Evolutionary conservation across 2,113 vertebrate genomes (phyloP), one percentile per base, ranked within the genome.

Genomic region (Megaceryle maxima): DNA sequence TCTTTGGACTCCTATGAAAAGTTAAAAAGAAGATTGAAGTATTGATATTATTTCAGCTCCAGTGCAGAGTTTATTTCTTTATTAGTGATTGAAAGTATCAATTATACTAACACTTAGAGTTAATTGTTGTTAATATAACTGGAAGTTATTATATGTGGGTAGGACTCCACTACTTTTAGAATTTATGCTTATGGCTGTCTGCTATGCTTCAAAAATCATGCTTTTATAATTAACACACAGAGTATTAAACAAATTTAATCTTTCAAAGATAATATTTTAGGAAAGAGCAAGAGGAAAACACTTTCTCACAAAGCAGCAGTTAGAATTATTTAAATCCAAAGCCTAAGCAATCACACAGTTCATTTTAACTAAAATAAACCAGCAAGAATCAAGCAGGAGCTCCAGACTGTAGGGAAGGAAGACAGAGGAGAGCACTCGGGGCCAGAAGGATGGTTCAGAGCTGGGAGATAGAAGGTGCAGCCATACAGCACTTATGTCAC

Each of bases 401-500:
- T 68, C 22, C 19, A 19, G 44, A 18, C 10, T 13, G 43, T 41
- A 50, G 16, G 31, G 28, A 44, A 5, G 18, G 62, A 18, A 83
- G 16, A 25, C 1, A 4, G 73, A 31, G 24, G 22, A 51, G 55
- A 79, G 19, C 1, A 6, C 20, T 18, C 21, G 29, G 28, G 70
- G 46, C 17, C 26, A 11, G n/a, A 21, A 2, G 7, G 33, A 9
- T 3, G 12, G 11, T 13, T 63, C 14, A 14, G 17, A 18, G 28
- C 28, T 26, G 66, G 13, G 28, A 22, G 22, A 18, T 3, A n/a
- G 37, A 11, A 4, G 6, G 26, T 26, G 11, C 43, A 55, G 12
- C 26, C 16, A 1, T 8, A 37, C 1, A 39, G 53, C 59, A 26
- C 3, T 0, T 39, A 3, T 0, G 12, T 10, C 4, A 1, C 13